Base-by-base conservation (phyloP, 2,113 vertebrate genomes). In the Spermophilus dauricus region DNA sequence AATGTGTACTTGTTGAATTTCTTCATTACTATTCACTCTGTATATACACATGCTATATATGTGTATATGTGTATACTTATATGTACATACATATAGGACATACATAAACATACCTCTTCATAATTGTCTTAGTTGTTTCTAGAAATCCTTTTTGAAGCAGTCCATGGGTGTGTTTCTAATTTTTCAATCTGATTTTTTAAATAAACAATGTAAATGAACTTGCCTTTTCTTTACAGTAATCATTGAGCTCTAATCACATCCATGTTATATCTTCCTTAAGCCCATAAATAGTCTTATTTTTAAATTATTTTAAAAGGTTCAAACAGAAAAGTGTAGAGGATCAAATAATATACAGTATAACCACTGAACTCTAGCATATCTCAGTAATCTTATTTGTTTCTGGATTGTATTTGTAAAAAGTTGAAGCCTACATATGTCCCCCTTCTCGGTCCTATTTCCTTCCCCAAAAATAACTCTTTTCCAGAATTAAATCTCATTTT, bases 401-500 rank as follows among this genome's bases (percentile, higher is more conserved):
- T 73, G 85, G 17, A 37, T 84, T 22, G 3, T 84, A 56, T 81
- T 93, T 80, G 70, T 30, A 24, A 75, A 86, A 56, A 90, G n/a
- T 42, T 48, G 58, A 93, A 84, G 76, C 51, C 73, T n/a, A 67
- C 39, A 22, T 75, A 34, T 53, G 22, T 32, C 5, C 34, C 30
- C 48, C 20, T 89, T 72, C 56, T 45, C n/a, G 61, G 37, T 45
- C 4, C 56, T 45, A 51, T 32, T 65, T 22, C 45, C 48, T 82
- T 76, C n/a, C 76, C 37, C 61, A 14, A 51, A 85, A 93, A 39
- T 84, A 89, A 92, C 70, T 22, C 12, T 53, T 87, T 94, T 51
- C 32, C 51, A 77, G 20, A 84, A 89, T 93, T 84, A 87, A 96
- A 58, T 96, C 85, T 82, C 34, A 73, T 93, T 91, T 92, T 73